A percentile compares a stretch with the other conserved stretches of the same genome.
Evolutionary conservation across 2,113 vertebrate genomes (phyloP).

Genomic region (Pseudopipra pipra): DNA sequence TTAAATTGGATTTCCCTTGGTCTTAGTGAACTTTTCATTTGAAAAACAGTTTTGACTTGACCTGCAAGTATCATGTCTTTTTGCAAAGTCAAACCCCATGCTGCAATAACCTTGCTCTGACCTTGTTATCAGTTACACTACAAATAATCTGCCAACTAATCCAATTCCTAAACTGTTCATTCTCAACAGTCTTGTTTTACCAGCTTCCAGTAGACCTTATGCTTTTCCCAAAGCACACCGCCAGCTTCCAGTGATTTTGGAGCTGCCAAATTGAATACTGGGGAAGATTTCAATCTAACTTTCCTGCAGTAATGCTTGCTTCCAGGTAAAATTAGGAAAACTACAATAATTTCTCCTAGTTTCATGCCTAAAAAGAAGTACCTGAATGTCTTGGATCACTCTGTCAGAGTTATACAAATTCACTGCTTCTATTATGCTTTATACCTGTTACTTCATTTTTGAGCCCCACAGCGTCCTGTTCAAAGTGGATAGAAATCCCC

Average conservation of each 20-base stretch:
- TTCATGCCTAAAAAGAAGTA: neutral
- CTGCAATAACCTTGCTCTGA: neutral
- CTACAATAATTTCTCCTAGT: neutral
- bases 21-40: neutral
- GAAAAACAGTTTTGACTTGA: neutral
- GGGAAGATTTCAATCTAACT: neutral
- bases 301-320: neutral
- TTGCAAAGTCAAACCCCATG: neutral
- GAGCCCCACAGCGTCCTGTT: neutral
- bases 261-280: neutral
- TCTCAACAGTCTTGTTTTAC: neutral
- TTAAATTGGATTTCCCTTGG: slow-evolving; percentile 4
- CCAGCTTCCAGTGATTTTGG: neutral
- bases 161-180: neutral
- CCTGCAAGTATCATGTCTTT: neutral
- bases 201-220: neutral
- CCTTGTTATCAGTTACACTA: neutral
- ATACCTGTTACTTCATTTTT: neutral
- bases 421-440: neutral
- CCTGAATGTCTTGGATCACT: neutral
- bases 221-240: neutral
- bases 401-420: neutral
- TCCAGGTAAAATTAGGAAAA: neutral
- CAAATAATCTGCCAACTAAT: neutral
- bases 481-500: neutral